Conservation (phyloP, 2,113 vertebrate genomes). For the Smithornis capensis region DNA sequence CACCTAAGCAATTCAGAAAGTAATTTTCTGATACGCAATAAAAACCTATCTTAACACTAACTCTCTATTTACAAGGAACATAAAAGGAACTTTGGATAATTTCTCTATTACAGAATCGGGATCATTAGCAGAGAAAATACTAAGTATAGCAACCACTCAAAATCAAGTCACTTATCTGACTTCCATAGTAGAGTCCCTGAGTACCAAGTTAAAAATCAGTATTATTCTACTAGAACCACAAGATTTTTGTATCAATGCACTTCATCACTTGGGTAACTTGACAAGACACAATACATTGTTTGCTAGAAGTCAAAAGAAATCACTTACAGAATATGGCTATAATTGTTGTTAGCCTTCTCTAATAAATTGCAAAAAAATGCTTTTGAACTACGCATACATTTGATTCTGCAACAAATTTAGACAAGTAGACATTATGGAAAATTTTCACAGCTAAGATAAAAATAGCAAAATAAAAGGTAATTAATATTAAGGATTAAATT, state of each 20-base stretch:
- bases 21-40: not conserved
- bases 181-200: not conserved
- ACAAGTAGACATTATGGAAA: not conserved
- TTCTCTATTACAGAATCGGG: not conserved
- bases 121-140: not conserved
- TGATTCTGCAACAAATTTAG: not conserved
- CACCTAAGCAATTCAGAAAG: not conserved
- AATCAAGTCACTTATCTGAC: not conserved
- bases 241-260: not conserved
- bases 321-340: not conserved
- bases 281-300: not conserved
- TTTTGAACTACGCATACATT: not conserved
- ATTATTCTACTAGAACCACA: not conserved
- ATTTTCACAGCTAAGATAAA: not conserved
- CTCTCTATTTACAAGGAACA: not conserved
- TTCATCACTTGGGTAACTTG: not conserved
- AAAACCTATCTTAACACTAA: conserved; percentile 1
- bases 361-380: not conserved
- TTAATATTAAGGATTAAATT: not conserved
- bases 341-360: not conserved
- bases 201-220: not conserved
- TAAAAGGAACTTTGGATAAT: not conserved
- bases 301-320: not conserved
- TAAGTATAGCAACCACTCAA: not conserved
- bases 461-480: not conserved